Base-by-base conservation (phyloP, 2,797 vertebrate genomes). In the Gobionotothen gibberifrons region DNA sequence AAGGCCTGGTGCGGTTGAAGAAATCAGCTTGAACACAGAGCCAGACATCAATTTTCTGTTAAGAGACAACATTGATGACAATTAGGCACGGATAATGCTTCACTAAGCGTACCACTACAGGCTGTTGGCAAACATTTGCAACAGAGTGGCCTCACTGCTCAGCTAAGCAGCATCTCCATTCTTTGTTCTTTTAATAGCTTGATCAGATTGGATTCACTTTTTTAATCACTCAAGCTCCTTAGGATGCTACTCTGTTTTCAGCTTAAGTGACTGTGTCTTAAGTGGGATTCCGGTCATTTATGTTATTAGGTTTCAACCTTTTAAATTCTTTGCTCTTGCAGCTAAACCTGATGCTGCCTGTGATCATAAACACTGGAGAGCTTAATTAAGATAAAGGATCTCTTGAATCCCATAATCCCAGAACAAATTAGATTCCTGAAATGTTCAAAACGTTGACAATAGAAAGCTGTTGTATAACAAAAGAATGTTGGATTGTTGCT, bases 141-240 rank as follows among this genome's bases (percentile, higher is more conserved):
- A 76, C 54, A 52, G 78, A 79, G 77, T 68, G 66, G 76, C 70
- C 67, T 81, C 19, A 10, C 61, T 59, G 57, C 77, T 72, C 72
- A 55, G 68, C 79, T 77, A 77, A 85, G 78, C 75, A 32, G 65
- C 13, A 63, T 72, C 69, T 77, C 76, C 47, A 32, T 79, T 84
- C 66, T 84, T 83, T 88, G 80, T 87, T 90, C 85, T 90, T 90
- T 93, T 89, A 91, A 93, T 90, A 90, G 89, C 89, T 79, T 88
- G 79, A 90, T 91, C 77, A 91, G 88, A 91, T 90, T 87, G 65
- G 83, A 87, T 92, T 90, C 80, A 84, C 82, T 87, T 90, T 89
- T 79, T 82, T 73, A 91, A 90, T 85, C 79, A 59, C 79, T 85
- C 84, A 83, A 81, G 85, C 85, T 85, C 69, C 72, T 90, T 87